These are phyloP conservation scores for Heliconius hortense DNA, from an alignment of 2,888 invertebrate species.

Conservation along the genomic window DNA sequence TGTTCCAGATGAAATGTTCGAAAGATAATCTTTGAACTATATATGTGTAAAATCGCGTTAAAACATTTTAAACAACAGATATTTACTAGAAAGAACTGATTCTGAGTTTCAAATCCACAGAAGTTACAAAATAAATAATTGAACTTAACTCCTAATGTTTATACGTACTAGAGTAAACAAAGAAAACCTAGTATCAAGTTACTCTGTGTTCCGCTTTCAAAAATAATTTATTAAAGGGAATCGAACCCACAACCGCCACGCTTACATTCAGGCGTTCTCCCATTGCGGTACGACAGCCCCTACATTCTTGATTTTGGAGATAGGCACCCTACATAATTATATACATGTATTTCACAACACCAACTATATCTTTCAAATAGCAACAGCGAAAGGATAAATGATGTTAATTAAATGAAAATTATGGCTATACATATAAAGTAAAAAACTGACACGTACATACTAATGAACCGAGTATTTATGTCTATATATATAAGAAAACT, in stretches of 20 bases:
- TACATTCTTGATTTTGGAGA: background rate
- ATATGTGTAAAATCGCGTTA: too few species aligned
- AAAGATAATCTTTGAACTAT: too few species aligned
- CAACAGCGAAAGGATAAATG: conserved; percentile 51
- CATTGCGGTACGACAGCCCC: background rate
- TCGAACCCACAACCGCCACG: background rate
- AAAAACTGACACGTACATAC: conserved; percentile 51
- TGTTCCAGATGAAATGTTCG: too few species aligned
- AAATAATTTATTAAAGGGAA: background rate
- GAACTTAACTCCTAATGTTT: background rate
- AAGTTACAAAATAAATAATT: too few species aligned
- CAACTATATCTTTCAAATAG: conserved; percentile 43
- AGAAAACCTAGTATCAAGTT: too few species aligned
- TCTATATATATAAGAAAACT: conserved; percentile 5
- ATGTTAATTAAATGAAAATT: conserved; percentile 55
- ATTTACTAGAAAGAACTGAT: too few species aligned
- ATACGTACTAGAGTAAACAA: background rate
- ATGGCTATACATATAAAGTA: conserved; percentile 48
- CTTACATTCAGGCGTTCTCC: background rate
- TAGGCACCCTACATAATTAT: background rate
- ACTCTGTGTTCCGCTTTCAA: too few species aligned
- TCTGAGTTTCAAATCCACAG: too few species aligned
- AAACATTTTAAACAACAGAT: too few species aligned
- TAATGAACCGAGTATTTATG: conserved; percentile 45
- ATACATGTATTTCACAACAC: background rate